Evolutionary conservation across 2,797 vertebrate genomes (phyloP), one percentile per base, ranked within the genome.

Genomic region (Champsocephalus gunnari): DNA sequence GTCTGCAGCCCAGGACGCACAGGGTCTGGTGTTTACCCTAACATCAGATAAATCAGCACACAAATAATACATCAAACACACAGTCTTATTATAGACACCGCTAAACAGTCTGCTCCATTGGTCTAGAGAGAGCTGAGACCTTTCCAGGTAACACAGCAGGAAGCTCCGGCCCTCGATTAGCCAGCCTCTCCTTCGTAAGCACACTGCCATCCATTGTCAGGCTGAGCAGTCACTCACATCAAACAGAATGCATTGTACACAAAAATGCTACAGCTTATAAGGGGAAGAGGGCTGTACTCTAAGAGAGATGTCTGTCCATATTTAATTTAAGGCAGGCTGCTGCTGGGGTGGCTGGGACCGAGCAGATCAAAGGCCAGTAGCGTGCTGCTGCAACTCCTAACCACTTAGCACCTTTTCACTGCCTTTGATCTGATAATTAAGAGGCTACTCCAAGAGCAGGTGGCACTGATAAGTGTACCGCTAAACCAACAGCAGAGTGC

Each of bases 401-500:
- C 93, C 92, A 93, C 93, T 96, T 94, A 93, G 90, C 91, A 91
- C 93, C 93, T 94, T 92, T 92, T 92, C 92, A 74, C 88, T 85
- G 73, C 82, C 92, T 95, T 96, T 95, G 94, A 95, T 95, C 93
- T 90, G 87, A 82, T 92, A 95, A 93, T 92, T 93, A 95, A 95
- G 93, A 95, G 88, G 90, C 88, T 91, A 93, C 70, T 93, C 88
- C 82, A 92, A 81, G 88, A 94, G 93, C 94, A 95, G 94, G 93
- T 93, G 94, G 88, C 88, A 95, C 88, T 91, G 89, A 95, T 93
- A 90, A 93, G 90, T 87, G 75, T 82, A 80, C 69, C 9, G 67
- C 90, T 88, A 91, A 91, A 91, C 89, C 88, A 91, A 87, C 71
- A 83, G 84, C 58, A 72, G 86, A 84, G 88, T 89, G 86, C 86